Base-by-base conservation (phyloP, 2,888 invertebrate species). In the Miltochrista miniata region DNA sequence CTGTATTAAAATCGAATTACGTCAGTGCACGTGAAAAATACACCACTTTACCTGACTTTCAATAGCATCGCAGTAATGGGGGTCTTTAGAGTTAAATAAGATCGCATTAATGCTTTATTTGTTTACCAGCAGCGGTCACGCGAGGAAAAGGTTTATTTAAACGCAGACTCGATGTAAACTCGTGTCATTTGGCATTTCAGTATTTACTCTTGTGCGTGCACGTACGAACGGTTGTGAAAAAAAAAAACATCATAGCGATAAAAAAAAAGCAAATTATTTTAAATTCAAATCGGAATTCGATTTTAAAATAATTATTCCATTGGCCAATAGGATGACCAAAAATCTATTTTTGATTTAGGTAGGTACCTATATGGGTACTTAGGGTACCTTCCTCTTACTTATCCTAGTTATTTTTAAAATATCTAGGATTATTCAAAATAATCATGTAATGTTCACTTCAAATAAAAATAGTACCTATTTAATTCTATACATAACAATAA, bases 31-130 rank as follows among this genome's bases (percentile, higher is more conserved):
- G n/a, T 5, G 12, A 14, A 45, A 45, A 45, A 45, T 37, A 30
- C 13, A 3, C 45, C 36, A 37, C 29, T 45, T 45, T 44, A 30
- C n/a, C n/a, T n/a, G n/a, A n/a, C 36, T 36, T 35, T 37, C 30
- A 37, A 14, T 37, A 51, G 42, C 34, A 36, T 36, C 7, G 0
- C n/a, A 10, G 13, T 47, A 44, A 47, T 47, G 24, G 13, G 30
- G 14, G 44, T 49, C 41, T 33, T 37, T 51, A 49, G 29, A 48
- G 38, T 35, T 48, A 53, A 61, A 59, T 34, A 51, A 54, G 43
- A 30, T 50, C 35, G 36, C 51, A 64, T 66, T 49, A 50, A 67
- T 67, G 53, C 49, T 62, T 64, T 45, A 62, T 46, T 48, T 64
- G 56, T 67, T 67, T 67, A 54, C 67, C 33, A 34, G 18, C 45